Evolutionary conservation across 2,113 vertebrate genomes (phyloP).

Genomic region (Irena cyanogastra): DNA sequence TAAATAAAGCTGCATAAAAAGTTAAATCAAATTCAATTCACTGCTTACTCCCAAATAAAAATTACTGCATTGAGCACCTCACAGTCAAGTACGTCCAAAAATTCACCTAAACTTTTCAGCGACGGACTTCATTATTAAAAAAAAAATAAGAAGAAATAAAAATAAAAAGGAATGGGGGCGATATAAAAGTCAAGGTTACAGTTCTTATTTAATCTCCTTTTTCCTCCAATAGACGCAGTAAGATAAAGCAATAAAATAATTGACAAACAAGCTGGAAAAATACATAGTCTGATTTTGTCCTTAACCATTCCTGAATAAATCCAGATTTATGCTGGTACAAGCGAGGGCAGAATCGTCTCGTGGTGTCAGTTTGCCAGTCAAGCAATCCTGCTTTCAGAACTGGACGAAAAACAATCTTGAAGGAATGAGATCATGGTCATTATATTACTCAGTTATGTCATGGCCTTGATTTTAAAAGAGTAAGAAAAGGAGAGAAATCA

Average conservation of each 20-base stretch:
- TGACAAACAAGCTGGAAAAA: slow-evolving; percentile 38
- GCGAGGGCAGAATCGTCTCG: background rate
- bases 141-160: background rate
- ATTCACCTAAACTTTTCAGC: background rate
- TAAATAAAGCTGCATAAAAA: background rate
- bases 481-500: slow-evolving; percentile 28
- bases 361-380: slow-evolving; percentile 66
- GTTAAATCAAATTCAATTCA: background rate
- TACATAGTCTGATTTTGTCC: background rate
- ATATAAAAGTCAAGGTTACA: background rate
- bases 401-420: slow-evolving; percentile 58
- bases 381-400: slow-evolving; percentile 52
- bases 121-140: background rate
- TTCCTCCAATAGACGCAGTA: background rate
- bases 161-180: background rate
- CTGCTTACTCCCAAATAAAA: background rate
- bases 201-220: background rate
- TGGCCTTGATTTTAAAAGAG: slow-evolving; percentile 58
- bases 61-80: background rate
- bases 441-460: slow-evolving; percentile 56
- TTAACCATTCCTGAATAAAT: slow-evolving; percentile 20
- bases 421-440: slow-evolving; percentile 67
- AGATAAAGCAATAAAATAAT: background rate
- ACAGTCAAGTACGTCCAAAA: background rate
- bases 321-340: slow-evolving; percentile 33